These are phyloP conservation scores for Chionomys nivalis DNA, from an alignment of 2,113 vertebrate species.

Conservation along the genomic window DNA sequence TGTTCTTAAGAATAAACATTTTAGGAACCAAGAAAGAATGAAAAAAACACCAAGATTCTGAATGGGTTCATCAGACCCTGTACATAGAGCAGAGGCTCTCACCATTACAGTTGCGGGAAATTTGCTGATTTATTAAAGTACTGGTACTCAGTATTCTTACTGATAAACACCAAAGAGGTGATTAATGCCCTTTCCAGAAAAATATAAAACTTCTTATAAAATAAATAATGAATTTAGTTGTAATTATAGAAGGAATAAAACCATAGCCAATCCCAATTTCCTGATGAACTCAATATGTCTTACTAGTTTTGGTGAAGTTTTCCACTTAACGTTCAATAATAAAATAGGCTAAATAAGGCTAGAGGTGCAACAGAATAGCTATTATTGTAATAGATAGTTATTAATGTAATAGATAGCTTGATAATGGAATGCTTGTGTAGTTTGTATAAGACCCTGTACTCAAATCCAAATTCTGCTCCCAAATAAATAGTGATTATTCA, in stretches of 20 bases:
- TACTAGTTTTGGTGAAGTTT: background rate
- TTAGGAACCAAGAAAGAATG: background rate
- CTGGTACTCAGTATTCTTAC: background rate
- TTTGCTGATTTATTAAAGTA: background rate
- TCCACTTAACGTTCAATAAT: background rate
- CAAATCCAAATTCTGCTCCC: background rate
- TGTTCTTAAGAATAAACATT: slow-evolving; percentile 59
- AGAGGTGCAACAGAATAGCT: background rate
- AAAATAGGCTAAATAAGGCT: background rate
- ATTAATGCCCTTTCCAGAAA: background rate
- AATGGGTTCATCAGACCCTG: background rate
- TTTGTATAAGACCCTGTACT: background rate
- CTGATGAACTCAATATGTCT: background rate
- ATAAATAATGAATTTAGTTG: background rate
- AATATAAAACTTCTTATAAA: background rate
- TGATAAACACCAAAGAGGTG: background rate
- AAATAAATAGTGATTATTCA: background rate
- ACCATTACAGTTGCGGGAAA: background rate
- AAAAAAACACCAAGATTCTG: slow-evolving; percentile 8
- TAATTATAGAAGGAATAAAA: slow-evolving; percentile 12
- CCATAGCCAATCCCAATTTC: background rate
- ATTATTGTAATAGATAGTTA: background rate
- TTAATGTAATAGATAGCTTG: background rate
- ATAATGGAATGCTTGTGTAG: background rate
- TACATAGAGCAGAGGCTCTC: background rate